These are phyloP conservation scores for Achroia grisella DNA, from an alignment of 1,140 invertebrate species.

Conservation along the genomic window DNA sequence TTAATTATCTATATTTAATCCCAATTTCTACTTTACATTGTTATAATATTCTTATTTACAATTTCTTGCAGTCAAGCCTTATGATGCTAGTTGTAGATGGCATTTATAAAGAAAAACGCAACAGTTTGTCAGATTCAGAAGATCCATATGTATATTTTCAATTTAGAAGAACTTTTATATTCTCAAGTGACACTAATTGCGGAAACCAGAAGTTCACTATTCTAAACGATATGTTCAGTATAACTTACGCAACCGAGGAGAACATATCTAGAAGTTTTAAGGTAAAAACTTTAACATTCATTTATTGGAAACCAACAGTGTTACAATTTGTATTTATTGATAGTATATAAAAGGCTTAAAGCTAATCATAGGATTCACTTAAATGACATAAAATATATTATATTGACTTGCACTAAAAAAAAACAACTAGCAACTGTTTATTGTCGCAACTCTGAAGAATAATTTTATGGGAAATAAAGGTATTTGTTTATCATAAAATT, in stretches of 20 bases:
- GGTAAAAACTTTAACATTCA: constrained; percentile 19
- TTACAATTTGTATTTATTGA: too few relatives aligned
- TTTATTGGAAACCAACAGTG: too few relatives aligned
- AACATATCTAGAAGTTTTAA: constrained; percentile 31
- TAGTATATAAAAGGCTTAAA: too few relatives aligned
- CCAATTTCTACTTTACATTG: too few relatives aligned
- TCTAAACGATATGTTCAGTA: constrained; percentile 30
- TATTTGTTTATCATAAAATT: too few relatives aligned
- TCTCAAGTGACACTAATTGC: constrained; percentile 11
- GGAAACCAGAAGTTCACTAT: constrained; percentile 21
- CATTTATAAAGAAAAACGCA: constrained; percentile 27
- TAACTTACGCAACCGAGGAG: constrained; percentile 25
- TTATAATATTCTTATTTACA: too few relatives aligned
- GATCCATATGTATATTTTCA: constrained; percentile 14
- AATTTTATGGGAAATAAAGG: too few relatives aligned
- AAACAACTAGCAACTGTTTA: too few relatives aligned
- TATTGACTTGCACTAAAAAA: too few relatives aligned
- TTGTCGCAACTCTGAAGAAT: too few relatives aligned
- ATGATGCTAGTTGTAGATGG: constrained; percentile 41
- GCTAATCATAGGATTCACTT: too few relatives aligned
- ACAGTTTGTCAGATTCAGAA: not conserved
- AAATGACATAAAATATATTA: too few relatives aligned
- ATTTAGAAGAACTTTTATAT: constrained; percentile 49
- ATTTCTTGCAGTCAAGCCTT: constrained; percentile 28
- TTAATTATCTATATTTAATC: not conserved